phyloP scores from a whole-genome alignment of 2,113 vertebrate genomes.

The Bungarus multicinctus region DNA sequence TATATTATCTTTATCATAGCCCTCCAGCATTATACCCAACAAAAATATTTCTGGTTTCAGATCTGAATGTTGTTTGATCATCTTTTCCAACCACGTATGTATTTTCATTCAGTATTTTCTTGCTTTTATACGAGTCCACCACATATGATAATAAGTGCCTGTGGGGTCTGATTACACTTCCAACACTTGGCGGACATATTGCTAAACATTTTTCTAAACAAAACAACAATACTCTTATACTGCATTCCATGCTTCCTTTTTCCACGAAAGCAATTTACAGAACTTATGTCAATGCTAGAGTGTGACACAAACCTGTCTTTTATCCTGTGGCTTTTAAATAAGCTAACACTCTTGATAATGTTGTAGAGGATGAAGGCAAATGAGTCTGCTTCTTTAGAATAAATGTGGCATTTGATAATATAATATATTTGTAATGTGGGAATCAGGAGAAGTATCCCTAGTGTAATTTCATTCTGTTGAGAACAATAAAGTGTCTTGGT shows the following conservation, averaged over 20 bases:
- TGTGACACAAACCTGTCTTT: neutral
- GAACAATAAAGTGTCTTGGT: neutral
- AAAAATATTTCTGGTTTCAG: no score
- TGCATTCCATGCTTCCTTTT: accelerated
- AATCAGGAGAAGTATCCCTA: conserved; percentile 3
- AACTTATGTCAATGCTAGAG: neutral
- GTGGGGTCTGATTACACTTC: no score
- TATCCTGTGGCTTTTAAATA: neutral
- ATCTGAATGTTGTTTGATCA: no score
- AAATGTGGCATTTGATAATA: neutral
- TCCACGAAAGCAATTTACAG: neutral
- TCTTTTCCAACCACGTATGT: no score
- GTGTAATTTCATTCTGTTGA: conserved; percentile 21
- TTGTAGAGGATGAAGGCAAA: neutral
- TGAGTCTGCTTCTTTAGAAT: conserved; percentile 13
- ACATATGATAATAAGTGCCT: no score
- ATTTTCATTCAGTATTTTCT: no score
- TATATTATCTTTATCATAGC: no score
- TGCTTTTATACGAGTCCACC: no score
- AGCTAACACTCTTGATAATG: neutral
- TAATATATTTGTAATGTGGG: neutral
- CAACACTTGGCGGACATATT: no score
- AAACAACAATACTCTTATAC: neutral
- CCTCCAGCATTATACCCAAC: no score
- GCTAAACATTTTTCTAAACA: neutral